These are phyloP conservation scores for Allophyes oxyacanthae DNA, from an alignment of 2,888 invertebrate species.

Conservation along the genomic window DNA sequence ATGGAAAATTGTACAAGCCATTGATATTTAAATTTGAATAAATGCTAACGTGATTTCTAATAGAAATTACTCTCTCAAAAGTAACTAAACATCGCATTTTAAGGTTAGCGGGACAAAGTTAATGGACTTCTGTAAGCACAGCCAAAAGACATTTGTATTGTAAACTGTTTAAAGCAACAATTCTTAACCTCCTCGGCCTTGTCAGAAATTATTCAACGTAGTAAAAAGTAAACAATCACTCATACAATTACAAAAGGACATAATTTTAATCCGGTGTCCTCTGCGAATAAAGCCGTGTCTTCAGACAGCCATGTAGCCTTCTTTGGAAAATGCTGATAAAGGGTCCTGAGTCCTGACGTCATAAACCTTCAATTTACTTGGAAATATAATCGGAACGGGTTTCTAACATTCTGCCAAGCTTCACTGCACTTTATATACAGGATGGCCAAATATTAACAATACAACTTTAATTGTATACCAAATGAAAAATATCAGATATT, in stretches of 20 bases:
- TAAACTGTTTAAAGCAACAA: conserved; percentile 24
- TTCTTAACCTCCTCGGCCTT: conserved; percentile 24
- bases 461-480: too few relatives aligned
- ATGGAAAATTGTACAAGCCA: conserved; percentile 7
- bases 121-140: conserved; percentile 25
- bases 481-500: too few relatives aligned
- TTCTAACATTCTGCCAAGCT: conserved; percentile 26
- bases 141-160: conserved; percentile 30
- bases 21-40: conserved; percentile 14
- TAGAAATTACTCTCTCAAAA: conserved; percentile 30
- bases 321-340: conserved; percentile 29
- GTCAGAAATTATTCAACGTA: conserved; percentile 45
- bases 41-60: conserved; percentile 36
- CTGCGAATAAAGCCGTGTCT: conserved; percentile 18
- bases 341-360: conserved; percentile 24
- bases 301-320: conserved; percentile 12
- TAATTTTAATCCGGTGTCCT: conserved; percentile 31
- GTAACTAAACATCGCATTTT: conserved; percentile 22
- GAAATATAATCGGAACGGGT: conserved; percentile 33
- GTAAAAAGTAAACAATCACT: conserved; percentile 31
- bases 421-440: conserved; percentile 43
- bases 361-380: conserved; percentile 35
- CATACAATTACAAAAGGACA: conserved; percentile 30
- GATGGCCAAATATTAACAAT: too few relatives aligned
- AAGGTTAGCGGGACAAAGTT: conserved; percentile 40